Base-by-base conservation (phyloP, 2,888 invertebrate species). In the Noctua janthe region DNA sequence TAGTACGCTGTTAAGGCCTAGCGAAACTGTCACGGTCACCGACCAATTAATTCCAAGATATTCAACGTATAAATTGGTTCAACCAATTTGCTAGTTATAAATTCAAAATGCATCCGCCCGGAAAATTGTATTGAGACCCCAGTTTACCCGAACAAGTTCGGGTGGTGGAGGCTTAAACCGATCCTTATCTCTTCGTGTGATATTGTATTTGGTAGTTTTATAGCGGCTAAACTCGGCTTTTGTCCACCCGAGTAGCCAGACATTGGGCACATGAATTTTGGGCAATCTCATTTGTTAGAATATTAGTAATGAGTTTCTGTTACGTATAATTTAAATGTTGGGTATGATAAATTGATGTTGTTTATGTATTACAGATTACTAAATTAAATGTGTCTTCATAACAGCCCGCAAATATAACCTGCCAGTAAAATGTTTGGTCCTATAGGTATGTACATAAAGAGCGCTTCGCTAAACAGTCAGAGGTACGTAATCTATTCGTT, bases 21-120 rank as follows among this genome's bases (percentile, higher is more conserved):
- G 89, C 89, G 83, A 89, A 92, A 92, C 90, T 91, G 90, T 90
- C 91, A 92, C 92, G 93, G 94, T 93, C 93, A 92, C 91, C 91
- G 90, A 90, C 92, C 96, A 96, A 96, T 96, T 96, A 96, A 94
- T 95, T 94, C 93, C 92, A 94, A 96, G 96, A 96, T 95, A 96
- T 96, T 95, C 95, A 94, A 94, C 94, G 93, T 94, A 95, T 94
- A 95, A 95, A 96, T 95, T 95, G 95, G 94, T 94, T 94, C 94
- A 93, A 94, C 94, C 97, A 96, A 96, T 96, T 97, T 96, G 94
- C 95, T 96, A 94, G 96, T 97, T 96, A 97, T 96, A 96, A 97
- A 97, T 97, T 96, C 96, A 95, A 96, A 96, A 95, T 96, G 96
- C 96, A 96, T 95, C 94, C 95, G 91, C 92, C 93, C 95, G 94